Evolutionary conservation across 1,140 invertebrate genomes (phyloP).

Genomic region (Euwallacea similis): DNA sequence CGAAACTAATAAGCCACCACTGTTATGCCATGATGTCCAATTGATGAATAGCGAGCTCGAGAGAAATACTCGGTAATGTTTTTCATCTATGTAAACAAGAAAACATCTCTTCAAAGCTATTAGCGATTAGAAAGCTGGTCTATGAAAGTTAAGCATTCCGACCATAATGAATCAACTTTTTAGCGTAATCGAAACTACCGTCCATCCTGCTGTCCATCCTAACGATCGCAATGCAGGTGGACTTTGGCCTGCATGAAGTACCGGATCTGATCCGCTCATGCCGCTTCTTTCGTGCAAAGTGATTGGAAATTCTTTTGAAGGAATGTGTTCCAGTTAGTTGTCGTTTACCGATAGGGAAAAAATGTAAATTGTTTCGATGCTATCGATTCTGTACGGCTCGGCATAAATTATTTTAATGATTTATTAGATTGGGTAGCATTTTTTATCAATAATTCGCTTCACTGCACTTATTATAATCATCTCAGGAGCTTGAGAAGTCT

Average conservation of each 20-base stretch:
- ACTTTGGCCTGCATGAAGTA: constrained; percentile 14
- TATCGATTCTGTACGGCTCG: constrained; percentile 22
- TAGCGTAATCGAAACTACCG: not conserved
- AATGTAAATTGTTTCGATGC: constrained; percentile 31
- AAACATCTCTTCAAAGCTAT: not conserved
- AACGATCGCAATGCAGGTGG: constrained; percentile 7
- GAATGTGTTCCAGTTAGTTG: constrained; percentile 34
- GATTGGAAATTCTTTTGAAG: constrained; percentile 33
- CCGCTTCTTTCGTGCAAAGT: constrained; percentile 30
- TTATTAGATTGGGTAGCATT: not conserved
- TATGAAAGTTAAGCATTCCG: constrained; percentile 3
- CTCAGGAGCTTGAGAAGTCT: no score
- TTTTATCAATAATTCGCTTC: constrained; percentile 4
- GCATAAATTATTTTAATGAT: constrained; percentile 11
- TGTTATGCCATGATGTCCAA: no score
- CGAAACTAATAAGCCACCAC: no score
- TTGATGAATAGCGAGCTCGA: no score
- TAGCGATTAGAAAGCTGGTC: not conserved
- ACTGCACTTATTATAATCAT: not conserved
- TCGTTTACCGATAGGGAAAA: constrained; percentile 29
- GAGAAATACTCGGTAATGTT: no score
- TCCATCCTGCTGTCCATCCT: not conserved
- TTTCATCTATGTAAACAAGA: no score
- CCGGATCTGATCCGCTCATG: constrained; percentile 17
- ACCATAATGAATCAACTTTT: not conserved